Evolutionary conservation across 2,888 invertebrate species (phyloP), one percentile per base, ranked within the genome.

Genomic region (Philereme vetulata): DNA sequence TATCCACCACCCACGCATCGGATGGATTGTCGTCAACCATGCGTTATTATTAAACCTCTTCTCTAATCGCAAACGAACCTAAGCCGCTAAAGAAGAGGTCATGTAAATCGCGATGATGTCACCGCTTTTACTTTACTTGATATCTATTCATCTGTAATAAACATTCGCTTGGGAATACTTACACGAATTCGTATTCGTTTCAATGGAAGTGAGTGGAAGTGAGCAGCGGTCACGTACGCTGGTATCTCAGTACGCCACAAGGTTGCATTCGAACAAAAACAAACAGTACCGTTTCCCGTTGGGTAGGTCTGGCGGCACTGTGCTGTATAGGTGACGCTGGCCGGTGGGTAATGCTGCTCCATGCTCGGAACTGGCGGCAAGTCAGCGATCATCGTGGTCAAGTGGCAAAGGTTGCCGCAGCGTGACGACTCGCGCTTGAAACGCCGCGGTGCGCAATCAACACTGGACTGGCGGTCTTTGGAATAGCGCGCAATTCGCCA

Each of bases 381-480:
- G 72, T 85, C 86, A 69, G 84, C 88, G 71, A 89, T 86, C 90
- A 90, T 90, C 76, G 80, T 83, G 72, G 61, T 47, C 59, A 69
- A 74, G 68, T 74, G 77, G 76, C 80, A 47, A 69, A 74, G 74
- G 43, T 74, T 66, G 65, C 60, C 66, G 70, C 56, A 67, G 71
- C 77, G 75, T 75, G 70, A 67, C 67, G 48, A 53, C 68, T 70
- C 79, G 82, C 82, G 84, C 74, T 79, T 72, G 74, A 72, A 75
- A 76, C 80, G 79, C 67, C 75, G 75, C 81, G 81, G 67, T 83
- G 87, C 87, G 85, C 86, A 82, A 67, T 80, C 72, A 70, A 75
- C 80, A 87, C 89, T 87, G 88, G 61, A 56, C 53, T 45, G 48
- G 51, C 54, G 47, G 40, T 60, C 61, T 62, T 58, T 50, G 56